Base-by-base conservation (phyloP, 2,113 vertebrate genomes). In the Garra rufa region DNA sequence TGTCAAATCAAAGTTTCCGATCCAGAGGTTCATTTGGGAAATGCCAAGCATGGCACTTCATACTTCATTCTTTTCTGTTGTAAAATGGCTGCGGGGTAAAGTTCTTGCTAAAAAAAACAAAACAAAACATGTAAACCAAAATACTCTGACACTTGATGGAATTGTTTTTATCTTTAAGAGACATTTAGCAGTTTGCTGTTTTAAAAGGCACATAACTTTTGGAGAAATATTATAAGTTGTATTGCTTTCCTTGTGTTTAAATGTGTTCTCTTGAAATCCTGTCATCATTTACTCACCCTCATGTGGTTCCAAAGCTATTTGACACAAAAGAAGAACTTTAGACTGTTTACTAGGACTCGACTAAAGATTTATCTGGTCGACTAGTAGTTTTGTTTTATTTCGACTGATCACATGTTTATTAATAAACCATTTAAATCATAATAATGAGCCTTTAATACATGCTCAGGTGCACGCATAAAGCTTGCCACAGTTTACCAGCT, bases 1-100 rank as follows among this genome's bases (percentile, higher is more conserved):
- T 38, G 38, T 82, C 78, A 77, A 30, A 76, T 87, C 71, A 50
- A 38, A 10, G 28, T 75, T 43, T 26, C 17, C 21, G 4, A 26
- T 38, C 17, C 24, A 43, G 57, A 34, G 1, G 44, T 17, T 55
- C 13, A 2, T 30, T 67, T 81, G 76, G 74, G 46, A 81, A 87
- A 84, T 17, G 26, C 3, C 1, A 19, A 50, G 67, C 4, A 13
- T 9, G 41, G 41, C 70, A 69, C 46, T 61, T 73, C n/a, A 28
- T 50, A 44, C 78, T 57, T 44, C 11, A 74, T 26, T 55, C 19
- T 14, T 71, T 52, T 80, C 6, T 28, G 5, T 10, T 19, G 24
- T 4, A 11, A 9, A 46, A 83, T 79, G 44, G 44, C 65, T 79
- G 43, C 38, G 71, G 43, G 75, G 24, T 13, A 59, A 78, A 52